Percentiles rank a stretch among this genome's conserved stretches.
Conservation (phyloP, 2,113 vertebrate genomes). For the Mastomys coucha region DNA sequence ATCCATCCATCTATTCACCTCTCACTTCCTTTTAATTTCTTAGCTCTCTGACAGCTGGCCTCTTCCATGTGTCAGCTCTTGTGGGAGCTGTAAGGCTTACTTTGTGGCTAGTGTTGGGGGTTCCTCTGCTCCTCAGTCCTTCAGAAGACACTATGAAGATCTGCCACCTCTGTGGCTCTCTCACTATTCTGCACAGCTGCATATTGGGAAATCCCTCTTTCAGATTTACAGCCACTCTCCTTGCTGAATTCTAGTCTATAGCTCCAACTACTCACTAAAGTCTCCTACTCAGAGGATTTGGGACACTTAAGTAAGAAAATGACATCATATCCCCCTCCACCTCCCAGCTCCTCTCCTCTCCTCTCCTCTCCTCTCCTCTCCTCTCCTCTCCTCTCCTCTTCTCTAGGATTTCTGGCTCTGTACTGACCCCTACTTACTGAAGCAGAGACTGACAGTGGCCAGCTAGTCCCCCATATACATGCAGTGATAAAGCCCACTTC, state of each 20-base stretch:
- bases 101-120: background rate
- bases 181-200: background rate
- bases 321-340: too few species aligned
- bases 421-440: background rate
- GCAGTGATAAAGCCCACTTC: background rate
- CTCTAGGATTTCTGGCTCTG: background rate
- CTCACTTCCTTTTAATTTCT: background rate
- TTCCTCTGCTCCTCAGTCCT: background rate
- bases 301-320: background rate
- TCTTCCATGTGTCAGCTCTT: background rate
- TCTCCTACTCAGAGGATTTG: background rate
- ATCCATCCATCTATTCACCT: background rate
- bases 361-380: too few species aligned
- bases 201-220: accelerated
- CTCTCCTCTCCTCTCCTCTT: too few species aligned
- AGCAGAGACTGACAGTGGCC: background rate
- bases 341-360: too few species aligned
- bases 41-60: background rate
- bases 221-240: background rate
- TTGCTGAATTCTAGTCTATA: background rate
- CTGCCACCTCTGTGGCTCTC: background rate
- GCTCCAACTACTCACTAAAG: background rate
- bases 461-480: background rate
- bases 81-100: background rate
- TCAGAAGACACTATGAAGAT: background rate